Evolutionary conservation across 2,797 vertebrate genomes (phyloP).

Genomic region (Premnoplex brunnescens): DNA sequence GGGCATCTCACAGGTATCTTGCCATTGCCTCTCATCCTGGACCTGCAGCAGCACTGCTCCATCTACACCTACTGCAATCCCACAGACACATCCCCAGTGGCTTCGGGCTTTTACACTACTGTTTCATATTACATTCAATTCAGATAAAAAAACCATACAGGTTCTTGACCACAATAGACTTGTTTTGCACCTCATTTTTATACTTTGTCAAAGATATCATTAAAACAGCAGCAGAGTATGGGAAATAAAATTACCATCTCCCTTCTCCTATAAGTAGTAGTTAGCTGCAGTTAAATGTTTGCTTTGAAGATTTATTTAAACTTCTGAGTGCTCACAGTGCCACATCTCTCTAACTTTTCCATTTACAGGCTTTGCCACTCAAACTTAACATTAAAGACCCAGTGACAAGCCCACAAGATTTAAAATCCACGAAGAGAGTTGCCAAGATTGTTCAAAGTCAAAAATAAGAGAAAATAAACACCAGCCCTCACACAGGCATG

Average conservation of each 20-base stretch:
- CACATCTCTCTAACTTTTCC: background rate
- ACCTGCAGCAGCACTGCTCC: background rate
- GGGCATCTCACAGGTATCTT: background rate
- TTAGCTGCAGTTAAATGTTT: background rate
- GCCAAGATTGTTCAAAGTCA: background rate
- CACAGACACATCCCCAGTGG: background rate
- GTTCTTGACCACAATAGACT: background rate
- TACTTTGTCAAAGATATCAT: background rate
- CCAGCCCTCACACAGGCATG: fast-evolving
- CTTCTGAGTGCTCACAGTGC: background rate
- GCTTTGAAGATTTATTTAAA: background rate
- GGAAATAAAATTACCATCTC: background rate
- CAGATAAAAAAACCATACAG: background rate
- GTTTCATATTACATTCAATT: background rate
- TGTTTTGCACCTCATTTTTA: background rate
- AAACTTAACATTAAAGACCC: background rate
- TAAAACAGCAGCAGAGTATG: constrained; percentile 1
- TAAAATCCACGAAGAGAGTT: background rate
- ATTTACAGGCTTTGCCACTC: background rate
- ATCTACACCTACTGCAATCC: background rate
- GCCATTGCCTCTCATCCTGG: background rate
- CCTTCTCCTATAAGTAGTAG: background rate
- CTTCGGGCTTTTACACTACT: background rate
- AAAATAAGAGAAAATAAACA: background rate
- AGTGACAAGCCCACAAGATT: background rate